phyloP scores from a whole-genome alignment of 2,113 vertebrate genomes.

The Otus sunia region DNA sequence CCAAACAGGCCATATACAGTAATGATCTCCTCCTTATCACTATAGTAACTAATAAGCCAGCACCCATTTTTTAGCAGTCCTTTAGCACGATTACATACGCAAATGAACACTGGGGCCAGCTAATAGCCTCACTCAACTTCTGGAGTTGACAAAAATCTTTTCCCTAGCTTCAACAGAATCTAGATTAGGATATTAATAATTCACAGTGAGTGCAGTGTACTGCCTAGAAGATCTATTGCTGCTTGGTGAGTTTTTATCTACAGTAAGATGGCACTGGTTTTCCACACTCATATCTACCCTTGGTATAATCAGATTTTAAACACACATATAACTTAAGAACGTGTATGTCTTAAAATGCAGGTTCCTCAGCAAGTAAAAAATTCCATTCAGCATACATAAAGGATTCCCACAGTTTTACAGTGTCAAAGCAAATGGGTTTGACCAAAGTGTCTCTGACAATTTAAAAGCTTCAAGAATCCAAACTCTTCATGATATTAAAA shows the following conservation, averaged over 20 bases:
- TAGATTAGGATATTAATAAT: neutral
- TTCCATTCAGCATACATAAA: neutral
- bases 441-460: neutral
- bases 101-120: neutral
- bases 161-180: neutral
- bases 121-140: neutral
- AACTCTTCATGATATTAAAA: neutral
- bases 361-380: neutral
- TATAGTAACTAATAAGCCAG: neutral
- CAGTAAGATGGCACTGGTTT: neutral
- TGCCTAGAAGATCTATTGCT: neutral
- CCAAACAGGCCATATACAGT: neutral
- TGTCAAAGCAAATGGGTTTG: neutral
- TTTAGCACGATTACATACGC: rapidly evolving
- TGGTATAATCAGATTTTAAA: neutral
- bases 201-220: neutral
- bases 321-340: neutral
- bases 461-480: neutral
- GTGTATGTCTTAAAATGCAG: neutral
- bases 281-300: neutral
- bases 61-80: neutral
- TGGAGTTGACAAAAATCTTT: neutral
- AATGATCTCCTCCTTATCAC: neutral
- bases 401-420: neutral
- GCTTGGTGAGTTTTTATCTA: neutral